Evolutionary conservation across 2,797 vertebrate species (phyloP), one percentile per base, ranked within the genome.

Genomic region (Anguilla pacifica): DNA sequence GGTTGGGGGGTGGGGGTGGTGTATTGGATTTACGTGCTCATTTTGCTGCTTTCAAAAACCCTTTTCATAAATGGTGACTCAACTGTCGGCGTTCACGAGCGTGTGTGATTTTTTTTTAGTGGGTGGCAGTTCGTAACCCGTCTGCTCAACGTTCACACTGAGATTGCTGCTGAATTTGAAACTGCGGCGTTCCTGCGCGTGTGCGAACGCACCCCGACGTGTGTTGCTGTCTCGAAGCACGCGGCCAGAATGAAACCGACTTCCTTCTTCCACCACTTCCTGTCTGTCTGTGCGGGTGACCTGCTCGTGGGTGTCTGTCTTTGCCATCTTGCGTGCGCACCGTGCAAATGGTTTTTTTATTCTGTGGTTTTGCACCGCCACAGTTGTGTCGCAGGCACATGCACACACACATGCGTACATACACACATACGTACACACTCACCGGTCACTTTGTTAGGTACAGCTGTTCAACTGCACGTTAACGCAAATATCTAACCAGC

Each of bases 101-200:
- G 19, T 9, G 61, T 88, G 88, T 84, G 89, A 92, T 88, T 64
- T 59, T 74, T 74, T 61, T 67, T 49, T 0, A 0, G 17, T 10
- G 28, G 43, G 83, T 87, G 35, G 74, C 91, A 90, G 89, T 86
- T 93, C 22, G 92, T 88, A 84, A 10, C 39, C 83, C 91, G 92
- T 90, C 91, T 91, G 92, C 85, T 89, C 79, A n/a, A 61, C 57
- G 70, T 61, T 86, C 86, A 84, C 86, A 86, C 55, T 83, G 59
- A 87, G 11, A 0, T 49, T 64, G 39, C 10, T 43, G 5, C 10
- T 81, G 6, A 49, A 25, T 1, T 25, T 46, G 77, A 81, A 43
- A 81, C 10, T 10, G 22, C 11, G n/a, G 22, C 25, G 25, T 15
- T 39, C 17, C 15, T 77, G 4, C n/a, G 0, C 17, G 39, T 74